Evolutionary conservation across 2,113 vertebrate species (phyloP), one percentile per base, ranked within the genome.

Genomic region (Neolamprologus hecqui): DNA sequence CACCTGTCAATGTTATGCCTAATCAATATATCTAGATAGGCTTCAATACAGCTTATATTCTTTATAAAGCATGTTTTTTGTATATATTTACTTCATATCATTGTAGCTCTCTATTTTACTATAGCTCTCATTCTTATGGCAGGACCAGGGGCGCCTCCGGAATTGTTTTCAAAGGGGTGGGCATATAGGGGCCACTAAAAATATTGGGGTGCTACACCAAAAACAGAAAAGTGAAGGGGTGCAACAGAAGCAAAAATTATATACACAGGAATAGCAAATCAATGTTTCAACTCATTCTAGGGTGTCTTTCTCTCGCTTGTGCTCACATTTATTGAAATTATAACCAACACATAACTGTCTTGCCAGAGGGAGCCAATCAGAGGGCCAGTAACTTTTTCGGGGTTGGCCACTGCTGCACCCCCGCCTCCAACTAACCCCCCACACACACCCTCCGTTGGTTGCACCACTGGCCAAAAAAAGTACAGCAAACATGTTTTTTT

Each of bases 301-400:
- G 31, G 3, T 65, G 31, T 65, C 31, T 65, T 65, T 65, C 31
- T 35, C 60, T 63, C 17, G n/a, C 60, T 63, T 65, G 60, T 65
- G 60, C 3, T 65, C 60, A n/a, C 17, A 35, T 65, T 65, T 0
- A 12, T 35, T 63, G 31, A 1, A 65, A 63, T 63, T 35, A 63
- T 63, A 63, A n/a, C 58, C 17, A 63, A 63, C 58, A 35, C 31
- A 12, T 35, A 35, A 65, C 60, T 35, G 31, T 65, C 17, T 35
- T 65, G 31, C 17, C 31, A 35, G 9, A 35, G 31, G 3, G 31
- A n/a, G 31, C 9, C 58, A 63, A 63, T 63, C 58, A 63, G 9
- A 0, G 0, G 58, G 58, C 17, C 3, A 63, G 31, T 11, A 63
- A 63, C 17, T n/a, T 63, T 35, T 63, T 35, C 0, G 2, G 31